Base-by-base conservation (phyloP, 2,888 invertebrate species). In the Myopa tessellatipennis region DNA sequence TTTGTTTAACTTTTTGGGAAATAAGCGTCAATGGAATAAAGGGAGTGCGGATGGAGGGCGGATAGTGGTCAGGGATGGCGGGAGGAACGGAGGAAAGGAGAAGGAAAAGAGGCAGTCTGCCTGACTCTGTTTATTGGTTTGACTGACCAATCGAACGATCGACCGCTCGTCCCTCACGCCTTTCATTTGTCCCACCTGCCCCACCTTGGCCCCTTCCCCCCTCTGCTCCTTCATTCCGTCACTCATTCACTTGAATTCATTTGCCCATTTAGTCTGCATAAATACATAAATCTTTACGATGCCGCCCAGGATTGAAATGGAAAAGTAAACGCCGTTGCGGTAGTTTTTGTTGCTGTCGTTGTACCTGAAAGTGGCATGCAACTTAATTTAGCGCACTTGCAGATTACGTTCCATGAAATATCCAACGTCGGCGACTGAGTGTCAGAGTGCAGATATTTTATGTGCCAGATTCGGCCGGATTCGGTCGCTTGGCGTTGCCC, bases 401-500 rank as follows among this genome's bases (percentile, higher is more conserved):
- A 6, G 55, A 6, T 55, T 16, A 55, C 55, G 55, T 55, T 55
- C 14, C 55, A 55, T 55, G 55, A 55, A 16, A 10, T 10, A 6
- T 45, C 45, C 45, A 45, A 55, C 55, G 55, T 4, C 55, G n/a
- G 12, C 36, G 14, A 38, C 61, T 18, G 10, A 61, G 6, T 8
- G 61, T 61, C 61, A 61, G 61, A 61, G 61, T 26, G 61, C 61
- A 61, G 61, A 26, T 61, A 61, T 26, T 61, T 61, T 61, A 61
- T 61, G 18, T 26, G 61, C 61, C 14, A 6, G 5, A 61, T 26
- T 26, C 10, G 18, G 34, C 34, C 1, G 0, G 14, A 58, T 58
- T 58, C 58, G 58, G 58, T 58, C n/a, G 58, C n/a, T 58, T 55
- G 55, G 55, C 55, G 55, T 55, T 55, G 55, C 55, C 55, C 16